Percentiles rank a stretch among this genome's conserved stretches.
Conservation (phyloP, 2,113 vertebrate species). For the Ochotona princeps region DNA sequence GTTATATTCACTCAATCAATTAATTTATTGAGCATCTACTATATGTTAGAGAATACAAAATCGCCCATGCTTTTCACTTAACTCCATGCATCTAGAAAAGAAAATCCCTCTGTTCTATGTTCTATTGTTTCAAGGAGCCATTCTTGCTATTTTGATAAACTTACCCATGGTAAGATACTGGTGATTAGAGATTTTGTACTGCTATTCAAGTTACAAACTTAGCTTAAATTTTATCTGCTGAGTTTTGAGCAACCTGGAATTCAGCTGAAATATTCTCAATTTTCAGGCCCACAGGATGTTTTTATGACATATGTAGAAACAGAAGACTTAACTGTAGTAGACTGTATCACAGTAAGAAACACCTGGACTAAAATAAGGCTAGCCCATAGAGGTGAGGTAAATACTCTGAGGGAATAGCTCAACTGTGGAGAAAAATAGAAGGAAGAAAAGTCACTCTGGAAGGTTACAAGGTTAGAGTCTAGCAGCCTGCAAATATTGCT, state of each 20-base stretch:
- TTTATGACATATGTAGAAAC: not conserved
- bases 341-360: not conserved
- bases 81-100: not conserved
- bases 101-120: not conserved
- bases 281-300: not conserved
- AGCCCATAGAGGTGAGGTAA: not conserved
- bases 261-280: slow-evolving; percentile 37
- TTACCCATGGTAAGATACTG: not conserved
- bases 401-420: not conserved
- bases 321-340: not conserved
- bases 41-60: not conserved
- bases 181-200: not conserved
- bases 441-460: not conserved
- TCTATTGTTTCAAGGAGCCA: not conserved
- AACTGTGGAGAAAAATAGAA: not conserved
- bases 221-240: not conserved
- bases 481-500: not conserved
- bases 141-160: slow-evolving; percentile 38
- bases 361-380: not conserved
- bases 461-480: not conserved
- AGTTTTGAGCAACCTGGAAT: slow-evolving; percentile 26
- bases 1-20: slow-evolving; percentile 8
- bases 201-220: slow-evolving; percentile 4
- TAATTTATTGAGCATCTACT: not conserved
- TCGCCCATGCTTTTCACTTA: not conserved